Evolutionary conservation across 1,140 invertebrate species (phyloP).

Genomic region (Polypedilum vanderplanki): DNA sequence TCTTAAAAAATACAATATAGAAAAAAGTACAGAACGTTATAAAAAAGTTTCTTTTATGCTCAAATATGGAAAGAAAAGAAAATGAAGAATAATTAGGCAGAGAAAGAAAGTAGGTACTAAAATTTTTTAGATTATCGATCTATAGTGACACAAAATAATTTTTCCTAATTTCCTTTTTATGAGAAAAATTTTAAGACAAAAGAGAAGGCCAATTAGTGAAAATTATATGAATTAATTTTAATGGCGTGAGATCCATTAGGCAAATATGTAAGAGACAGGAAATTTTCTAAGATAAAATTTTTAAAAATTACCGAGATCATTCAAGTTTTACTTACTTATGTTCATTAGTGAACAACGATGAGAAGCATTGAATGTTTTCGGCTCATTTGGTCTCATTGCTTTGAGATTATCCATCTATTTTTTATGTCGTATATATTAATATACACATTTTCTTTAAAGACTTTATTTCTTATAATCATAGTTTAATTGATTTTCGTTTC

Average conservation of each 20-base stretch:
- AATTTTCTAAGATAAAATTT: too few species aligned
- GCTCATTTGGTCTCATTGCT: constrained; percentile 5
- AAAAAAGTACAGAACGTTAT: neutral
- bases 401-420: neutral
- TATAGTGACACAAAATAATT: too few species aligned
- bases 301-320: too few species aligned
- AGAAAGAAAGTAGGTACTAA: too few species aligned
- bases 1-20: neutral
- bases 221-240: constrained; percentile 15
- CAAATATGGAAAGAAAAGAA: too few species aligned
- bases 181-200: neutral
- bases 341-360: neutral
- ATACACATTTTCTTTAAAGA: neutral
- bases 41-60: too few species aligned
- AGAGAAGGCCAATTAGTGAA: neutral
- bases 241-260: neutral
- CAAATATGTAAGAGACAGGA: neutral
- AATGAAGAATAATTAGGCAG: too few species aligned
- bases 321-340: too few species aligned
- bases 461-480: constrained; percentile 8
- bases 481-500: constrained; percentile 1
- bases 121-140: too few species aligned
- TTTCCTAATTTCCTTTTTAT: too few species aligned
- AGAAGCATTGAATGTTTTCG: neutral
- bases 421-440: neutral